Evolutionary conservation across 2,888 invertebrate species (phyloP).

Genomic region (Lissocephala sabroskyi): DNA sequence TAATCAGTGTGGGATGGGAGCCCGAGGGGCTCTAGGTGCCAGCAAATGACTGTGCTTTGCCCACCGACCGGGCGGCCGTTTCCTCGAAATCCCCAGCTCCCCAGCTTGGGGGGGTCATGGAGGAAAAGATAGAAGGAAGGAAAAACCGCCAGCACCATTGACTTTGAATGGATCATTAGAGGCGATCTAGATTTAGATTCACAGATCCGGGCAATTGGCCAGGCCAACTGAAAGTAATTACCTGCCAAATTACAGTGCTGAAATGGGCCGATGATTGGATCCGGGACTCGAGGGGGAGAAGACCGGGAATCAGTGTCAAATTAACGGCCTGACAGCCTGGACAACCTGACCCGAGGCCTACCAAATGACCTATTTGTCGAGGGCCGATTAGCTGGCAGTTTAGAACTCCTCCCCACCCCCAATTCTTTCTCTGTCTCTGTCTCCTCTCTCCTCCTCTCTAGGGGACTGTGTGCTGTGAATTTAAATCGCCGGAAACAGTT

Average conservation of each 20-base stretch:
- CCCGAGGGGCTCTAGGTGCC: constrained; percentile 56
- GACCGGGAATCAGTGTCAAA: constrained; percentile 31
- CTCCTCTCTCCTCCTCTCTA: no score
- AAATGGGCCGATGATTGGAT: constrained; percentile 41
- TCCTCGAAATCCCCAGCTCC: no score
- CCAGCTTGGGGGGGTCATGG: constrained; percentile 26
- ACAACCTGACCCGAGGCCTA: no score
- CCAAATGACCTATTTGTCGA: no score
- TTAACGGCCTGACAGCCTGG: no score
- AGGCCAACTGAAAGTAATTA: constrained; percentile 32
- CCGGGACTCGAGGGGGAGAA: constrained; percentile 2
- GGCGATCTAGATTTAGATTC: constrained; percentile 45
- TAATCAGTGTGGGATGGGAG: constrained; percentile 40
- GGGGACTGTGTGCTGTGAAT: constrained; percentile 54
- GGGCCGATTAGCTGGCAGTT: no score
- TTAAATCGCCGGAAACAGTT: constrained; percentile 62
- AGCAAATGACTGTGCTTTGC: constrained; percentile 50
- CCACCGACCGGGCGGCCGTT: no score
- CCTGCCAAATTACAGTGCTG: constrained; percentile 49
- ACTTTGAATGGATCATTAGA: constrained; percentile 59
- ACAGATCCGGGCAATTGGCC: not conserved
- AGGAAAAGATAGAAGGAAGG: constrained; percentile 15
- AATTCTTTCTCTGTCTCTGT: no score
- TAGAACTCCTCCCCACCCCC: no score
- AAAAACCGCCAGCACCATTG: constrained; percentile 33